Percentiles rank a stretch among this genome's conserved stretches.
These are phyloP conservation scores for Diuraphis noxia DNA, from an alignment of 1,140 invertebrate species.

Conservation along the genomic window DNA sequence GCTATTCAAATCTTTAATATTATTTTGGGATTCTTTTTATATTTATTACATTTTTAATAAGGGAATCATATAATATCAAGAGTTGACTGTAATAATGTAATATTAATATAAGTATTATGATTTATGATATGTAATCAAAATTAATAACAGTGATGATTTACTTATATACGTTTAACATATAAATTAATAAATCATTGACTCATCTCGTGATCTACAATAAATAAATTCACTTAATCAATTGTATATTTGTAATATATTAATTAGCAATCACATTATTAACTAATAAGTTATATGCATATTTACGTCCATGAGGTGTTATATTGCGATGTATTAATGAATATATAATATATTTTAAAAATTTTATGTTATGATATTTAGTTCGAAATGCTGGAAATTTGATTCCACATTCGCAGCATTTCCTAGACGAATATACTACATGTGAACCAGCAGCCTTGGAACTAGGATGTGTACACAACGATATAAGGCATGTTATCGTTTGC, in stretches of 20 bases:
- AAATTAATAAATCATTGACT: neutral
- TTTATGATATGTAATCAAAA: too few relatives aligned
- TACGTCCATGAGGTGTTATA: neutral
- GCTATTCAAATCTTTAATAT: neutral
- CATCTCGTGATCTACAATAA: neutral
- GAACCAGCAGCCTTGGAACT: constrained; percentile 93
- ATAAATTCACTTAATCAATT: too few relatives aligned
- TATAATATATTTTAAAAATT: constrained; percentile 58
- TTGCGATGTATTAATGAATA: neutral
- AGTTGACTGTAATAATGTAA: neutral
- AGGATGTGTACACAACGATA: constrained; percentile 90
- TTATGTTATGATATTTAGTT: constrained; percentile 64
- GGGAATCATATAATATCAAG: neutral
- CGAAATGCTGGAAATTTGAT: constrained; percentile 93
- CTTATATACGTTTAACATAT: neutral
- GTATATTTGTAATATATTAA: neutral
- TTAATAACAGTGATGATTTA: neutral
- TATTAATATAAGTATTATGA: too few relatives aligned
- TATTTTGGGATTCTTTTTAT: neutral
- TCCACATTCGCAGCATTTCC: constrained; percentile 85
- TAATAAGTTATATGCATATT: neutral
- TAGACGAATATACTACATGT: constrained; percentile 83
- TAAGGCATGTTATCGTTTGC: constrained; percentile 91
- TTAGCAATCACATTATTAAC: too few relatives aligned
- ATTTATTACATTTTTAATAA: neutral